phyloP scores from a whole-genome alignment of 2,888 invertebrate genomes.

The Limnephilus auricula region DNA sequence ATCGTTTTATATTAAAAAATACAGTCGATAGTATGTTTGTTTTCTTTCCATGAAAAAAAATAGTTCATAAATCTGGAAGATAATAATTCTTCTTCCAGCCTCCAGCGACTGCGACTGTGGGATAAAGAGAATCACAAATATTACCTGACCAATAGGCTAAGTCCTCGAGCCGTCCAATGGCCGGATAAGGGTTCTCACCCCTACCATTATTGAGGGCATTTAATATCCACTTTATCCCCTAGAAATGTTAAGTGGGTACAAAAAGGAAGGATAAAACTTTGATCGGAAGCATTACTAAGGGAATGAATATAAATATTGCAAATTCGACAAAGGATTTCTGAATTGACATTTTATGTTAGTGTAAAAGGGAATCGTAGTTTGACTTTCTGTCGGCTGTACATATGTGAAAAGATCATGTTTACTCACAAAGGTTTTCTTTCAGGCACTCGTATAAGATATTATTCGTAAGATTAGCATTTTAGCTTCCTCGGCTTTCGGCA shows the following conservation, averaged over 20 bases:
- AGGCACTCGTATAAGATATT: not conserved
- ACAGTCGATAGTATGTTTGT: not conserved
- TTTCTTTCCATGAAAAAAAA: not conserved
- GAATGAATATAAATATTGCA: conserved; percentile 56
- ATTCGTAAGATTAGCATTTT: not conserved
- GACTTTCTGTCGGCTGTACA: conserved; percentile 2
- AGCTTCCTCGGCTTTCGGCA: not conserved
- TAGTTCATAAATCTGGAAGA: not conserved
- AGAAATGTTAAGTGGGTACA: conserved; percentile 58
- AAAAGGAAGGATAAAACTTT: conserved; percentile 59
- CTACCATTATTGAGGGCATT: conserved; percentile 59
- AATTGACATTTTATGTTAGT: conserved; percentile 37
- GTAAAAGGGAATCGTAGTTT: conserved; percentile 31
- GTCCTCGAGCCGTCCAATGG: conserved; percentile 10
- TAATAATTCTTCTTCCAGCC: not conserved
- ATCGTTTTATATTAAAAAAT: not conserved
- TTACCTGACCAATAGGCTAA: conserved; percentile 29
- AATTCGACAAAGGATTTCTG: conserved; percentile 45
- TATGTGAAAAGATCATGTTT: conserved; percentile 18
- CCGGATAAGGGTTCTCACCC: conserved; percentile 40
- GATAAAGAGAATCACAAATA: conserved; percentile 38
- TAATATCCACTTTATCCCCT: conserved; percentile 62
- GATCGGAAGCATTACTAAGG: conserved; percentile 50
- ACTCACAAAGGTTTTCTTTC: conserved; percentile 4
- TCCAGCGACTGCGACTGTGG: not conserved